Conservation (phyloP, 1,140 invertebrate genomes). For the Ctenoplectra terminalis region DNA sequence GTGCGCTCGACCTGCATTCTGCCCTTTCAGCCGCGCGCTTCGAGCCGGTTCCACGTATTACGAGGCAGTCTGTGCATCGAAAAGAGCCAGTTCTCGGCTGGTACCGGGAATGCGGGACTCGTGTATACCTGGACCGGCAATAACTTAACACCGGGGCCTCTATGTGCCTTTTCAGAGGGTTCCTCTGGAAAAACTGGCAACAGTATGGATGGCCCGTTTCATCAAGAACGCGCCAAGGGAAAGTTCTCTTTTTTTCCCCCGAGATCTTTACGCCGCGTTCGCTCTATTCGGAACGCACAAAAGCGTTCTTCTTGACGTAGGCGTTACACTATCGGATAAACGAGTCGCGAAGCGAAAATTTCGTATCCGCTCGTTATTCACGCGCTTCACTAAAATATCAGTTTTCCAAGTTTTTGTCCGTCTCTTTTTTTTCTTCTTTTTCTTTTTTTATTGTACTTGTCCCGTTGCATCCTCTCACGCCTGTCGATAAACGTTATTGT, state of each 20-base stretch:
- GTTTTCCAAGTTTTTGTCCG: background rate
- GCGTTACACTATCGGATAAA: slow-evolving; percentile 1
- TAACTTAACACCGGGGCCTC: slow-evolving; percentile 15
- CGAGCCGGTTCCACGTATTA: background rate
- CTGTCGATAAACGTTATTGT: slow-evolving; percentile 1
- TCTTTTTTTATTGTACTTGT: background rate
- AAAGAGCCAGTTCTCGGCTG: background rate
- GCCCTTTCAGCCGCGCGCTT: background rate
- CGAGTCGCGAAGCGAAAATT: background rate
- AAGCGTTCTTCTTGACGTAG: background rate
- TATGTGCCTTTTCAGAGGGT: slow-evolving; percentile 1
- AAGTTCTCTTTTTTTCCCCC: background rate
- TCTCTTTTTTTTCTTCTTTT: background rate
- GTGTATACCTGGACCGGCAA: slow-evolving; percentile 33
- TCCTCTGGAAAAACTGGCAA: slow-evolving; percentile 11
- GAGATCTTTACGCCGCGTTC: background rate
- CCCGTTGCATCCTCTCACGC: background rate
- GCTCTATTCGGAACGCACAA: background rate
- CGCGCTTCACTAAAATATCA: background rate
- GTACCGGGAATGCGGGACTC: background rate
- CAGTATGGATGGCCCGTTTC: background rate
- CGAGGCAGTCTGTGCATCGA: background rate
- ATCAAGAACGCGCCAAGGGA: background rate
- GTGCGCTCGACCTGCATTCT: background rate
- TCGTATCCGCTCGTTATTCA: slow-evolving; percentile 12